Conservation (phyloP, 2,888 invertebrate species). For the Tortrix viridana region DNA sequence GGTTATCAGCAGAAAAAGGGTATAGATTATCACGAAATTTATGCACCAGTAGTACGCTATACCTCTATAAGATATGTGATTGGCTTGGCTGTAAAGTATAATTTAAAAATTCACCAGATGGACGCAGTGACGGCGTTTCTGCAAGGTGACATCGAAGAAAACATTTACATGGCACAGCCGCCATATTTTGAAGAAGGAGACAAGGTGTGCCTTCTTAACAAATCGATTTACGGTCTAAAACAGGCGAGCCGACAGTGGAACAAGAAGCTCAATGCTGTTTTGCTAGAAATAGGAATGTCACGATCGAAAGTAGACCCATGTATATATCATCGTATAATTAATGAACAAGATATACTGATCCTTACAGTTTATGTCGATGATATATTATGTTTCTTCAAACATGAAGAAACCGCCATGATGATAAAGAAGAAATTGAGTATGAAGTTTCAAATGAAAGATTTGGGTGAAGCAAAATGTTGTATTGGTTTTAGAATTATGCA, state of each 20-base stretch:
- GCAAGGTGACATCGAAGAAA: constrained; percentile 41
- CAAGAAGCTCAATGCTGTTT: too few species aligned
- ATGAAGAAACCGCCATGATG: neutral
- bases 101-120: constrained; percentile 40
- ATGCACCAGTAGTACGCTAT: constrained; percentile 43
- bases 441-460: constrained; percentile 2
- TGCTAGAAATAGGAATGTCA: too few species aligned
- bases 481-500: constrained; percentile 1
- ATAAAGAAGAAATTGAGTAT: neutral
- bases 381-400: neutral
- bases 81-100: constrained; percentile 38
- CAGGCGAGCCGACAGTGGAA: constrained; percentile 7
- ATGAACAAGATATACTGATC: neutral
- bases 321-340: neutral
- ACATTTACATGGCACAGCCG: constrained; percentile 43
- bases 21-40: constrained; percentile 42
- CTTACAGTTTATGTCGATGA: constrained; percentile 1
- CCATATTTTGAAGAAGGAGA: constrained; percentile 33
- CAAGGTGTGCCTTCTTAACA: constrained; percentile 40
- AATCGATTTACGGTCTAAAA: constrained; percentile 41
- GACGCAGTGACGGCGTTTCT: constrained; percentile 44
- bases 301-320: too few species aligned
- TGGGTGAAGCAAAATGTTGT: constrained; percentile 10
- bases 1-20: constrained; percentile 41
- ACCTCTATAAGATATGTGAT: constrained; percentile 43